A percentile compares a stretch with the other conserved stretches of the same genome.
Conservation (phyloP, 2,888 invertebrate genomes). For the Pocota personata region DNA sequence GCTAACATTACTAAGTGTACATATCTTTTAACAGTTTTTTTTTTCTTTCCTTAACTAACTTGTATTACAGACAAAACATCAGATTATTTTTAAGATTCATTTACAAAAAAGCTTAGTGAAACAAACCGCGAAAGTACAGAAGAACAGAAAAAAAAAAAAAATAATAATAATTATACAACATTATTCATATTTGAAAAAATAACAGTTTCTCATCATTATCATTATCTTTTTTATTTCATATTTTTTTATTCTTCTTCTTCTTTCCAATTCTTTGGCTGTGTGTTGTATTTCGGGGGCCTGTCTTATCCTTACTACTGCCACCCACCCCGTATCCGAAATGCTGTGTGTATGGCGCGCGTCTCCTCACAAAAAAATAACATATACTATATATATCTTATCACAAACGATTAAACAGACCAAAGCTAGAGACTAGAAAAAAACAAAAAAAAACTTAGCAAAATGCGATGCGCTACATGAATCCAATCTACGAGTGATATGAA, state of each 20-base stretch:
- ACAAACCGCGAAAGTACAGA: conserved; percentile 64
- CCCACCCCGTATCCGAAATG: conserved; percentile 63
- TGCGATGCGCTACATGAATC: conserved; percentile 39
- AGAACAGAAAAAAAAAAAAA: conserved; percentile 73
- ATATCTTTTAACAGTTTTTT: conserved; percentile 33
- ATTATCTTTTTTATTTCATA: conserved; percentile 71
- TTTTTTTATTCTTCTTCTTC: conserved; percentile 72
- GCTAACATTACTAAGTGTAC: conserved; percentile 55
- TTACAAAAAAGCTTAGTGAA: conserved; percentile 62
- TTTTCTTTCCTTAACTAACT: conserved; percentile 36
- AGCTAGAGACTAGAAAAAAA: conserved; percentile 48
- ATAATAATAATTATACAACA: conserved; percentile 68
- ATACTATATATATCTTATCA: conserved; percentile 47
- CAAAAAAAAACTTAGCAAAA: conserved; percentile 1
- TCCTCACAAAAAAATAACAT: conserved; percentile 30
- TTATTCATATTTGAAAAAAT: conserved; percentile 70
- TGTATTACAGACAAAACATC: conserved; percentile 56
- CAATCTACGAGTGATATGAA: conserved; percentile 50
- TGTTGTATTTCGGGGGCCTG: conserved; percentile 73
- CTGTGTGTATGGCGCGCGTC: conserved; percentile 64
- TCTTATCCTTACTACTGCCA: conserved; percentile 72
- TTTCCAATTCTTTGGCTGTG: conserved; percentile 74
- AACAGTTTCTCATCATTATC: conserved; percentile 70
- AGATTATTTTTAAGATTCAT: conserved; percentile 61
- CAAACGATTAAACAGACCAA: conserved; percentile 63